Evolutionary conservation across 2,797 vertebrate species (phyloP).

Genomic region (Acomys russatus): DNA sequence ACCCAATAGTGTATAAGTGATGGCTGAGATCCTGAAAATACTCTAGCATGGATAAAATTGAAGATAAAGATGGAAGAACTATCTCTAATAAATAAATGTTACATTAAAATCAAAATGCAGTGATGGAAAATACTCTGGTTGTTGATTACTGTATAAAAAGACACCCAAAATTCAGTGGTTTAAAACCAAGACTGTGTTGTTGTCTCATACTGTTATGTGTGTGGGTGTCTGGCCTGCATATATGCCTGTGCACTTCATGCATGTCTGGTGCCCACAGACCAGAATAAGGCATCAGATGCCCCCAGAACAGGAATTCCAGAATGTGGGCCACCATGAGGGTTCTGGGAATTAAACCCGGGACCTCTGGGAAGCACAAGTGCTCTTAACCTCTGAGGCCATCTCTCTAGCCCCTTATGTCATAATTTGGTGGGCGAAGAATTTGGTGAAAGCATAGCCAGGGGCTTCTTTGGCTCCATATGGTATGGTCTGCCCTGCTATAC

Average conservation of each 20-base stretch:
- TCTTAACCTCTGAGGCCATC: background rate
- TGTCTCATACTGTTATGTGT: background rate
- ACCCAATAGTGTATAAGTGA: background rate
- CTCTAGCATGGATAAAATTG: background rate
- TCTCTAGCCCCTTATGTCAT: background rate
- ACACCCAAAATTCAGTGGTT: background rate
- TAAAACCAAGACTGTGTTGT: background rate
- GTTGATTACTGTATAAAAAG: background rate
- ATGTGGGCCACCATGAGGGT: background rate
- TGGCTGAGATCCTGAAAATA: background rate
- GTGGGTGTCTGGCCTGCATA: background rate
- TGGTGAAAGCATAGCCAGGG: background rate
- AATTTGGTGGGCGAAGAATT: background rate
- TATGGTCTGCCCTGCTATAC: background rate
- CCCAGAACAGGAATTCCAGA: background rate
- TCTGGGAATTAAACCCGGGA: background rate
- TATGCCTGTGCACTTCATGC: background rate
- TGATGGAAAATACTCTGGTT: background rate
- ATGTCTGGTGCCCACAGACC: background rate
- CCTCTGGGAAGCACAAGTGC: background rate
- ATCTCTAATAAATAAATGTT: background rate
- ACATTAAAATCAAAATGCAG: background rate
- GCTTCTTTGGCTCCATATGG: background rate
- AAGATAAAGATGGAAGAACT: conserved; percentile 20
- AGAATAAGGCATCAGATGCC: background rate